phyloP scores from a whole-genome alignment of 2,113 vertebrate species.

The Otis tarda region DNA sequence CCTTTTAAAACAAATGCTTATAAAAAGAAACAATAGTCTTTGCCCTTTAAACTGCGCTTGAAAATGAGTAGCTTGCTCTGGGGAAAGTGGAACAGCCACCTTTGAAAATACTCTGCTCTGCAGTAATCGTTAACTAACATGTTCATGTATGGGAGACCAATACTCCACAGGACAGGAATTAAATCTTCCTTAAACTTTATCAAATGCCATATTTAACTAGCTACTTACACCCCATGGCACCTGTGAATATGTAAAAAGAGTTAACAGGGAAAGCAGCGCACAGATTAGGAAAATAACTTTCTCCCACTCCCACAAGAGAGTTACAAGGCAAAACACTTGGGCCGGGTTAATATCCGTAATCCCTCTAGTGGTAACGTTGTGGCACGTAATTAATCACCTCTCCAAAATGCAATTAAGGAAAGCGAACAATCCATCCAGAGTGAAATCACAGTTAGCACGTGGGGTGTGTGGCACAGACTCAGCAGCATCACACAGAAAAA shows the following conservation, averaged over 20 bases:
- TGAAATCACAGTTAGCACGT: background rate
- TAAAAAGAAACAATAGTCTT: background rate
- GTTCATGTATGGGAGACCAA: background rate
- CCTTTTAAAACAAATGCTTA: background rate
- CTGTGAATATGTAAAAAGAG: background rate
- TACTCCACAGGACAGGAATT: conserved; percentile 5
- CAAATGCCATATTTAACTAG: background rate
- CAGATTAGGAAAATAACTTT: conserved; percentile 31
- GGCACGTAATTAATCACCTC: conserved; percentile 40
- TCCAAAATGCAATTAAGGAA: conserved; percentile 50
- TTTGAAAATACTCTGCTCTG: background rate
- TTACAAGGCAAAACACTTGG: background rate
- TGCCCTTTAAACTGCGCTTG: conserved; percentile 16
- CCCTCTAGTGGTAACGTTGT: conserved; percentile 31
- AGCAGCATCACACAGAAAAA: background rate
- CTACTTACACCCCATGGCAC: background rate
- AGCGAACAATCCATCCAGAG: background rate
- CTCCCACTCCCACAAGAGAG: background rate
- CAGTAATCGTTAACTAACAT: conserved; percentile 50
- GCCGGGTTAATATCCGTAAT: conserved; percentile 32
- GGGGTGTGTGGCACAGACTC: background rate
- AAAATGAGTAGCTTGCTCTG: background rate
- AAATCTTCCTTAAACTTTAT: conserved; percentile 26
- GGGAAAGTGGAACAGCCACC: background rate
- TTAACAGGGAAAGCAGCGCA: conserved; percentile 23